Evolutionary conservation across 2,797 vertebrate species (phyloP).

Genomic region (Leptatherina wallacei): DNA sequence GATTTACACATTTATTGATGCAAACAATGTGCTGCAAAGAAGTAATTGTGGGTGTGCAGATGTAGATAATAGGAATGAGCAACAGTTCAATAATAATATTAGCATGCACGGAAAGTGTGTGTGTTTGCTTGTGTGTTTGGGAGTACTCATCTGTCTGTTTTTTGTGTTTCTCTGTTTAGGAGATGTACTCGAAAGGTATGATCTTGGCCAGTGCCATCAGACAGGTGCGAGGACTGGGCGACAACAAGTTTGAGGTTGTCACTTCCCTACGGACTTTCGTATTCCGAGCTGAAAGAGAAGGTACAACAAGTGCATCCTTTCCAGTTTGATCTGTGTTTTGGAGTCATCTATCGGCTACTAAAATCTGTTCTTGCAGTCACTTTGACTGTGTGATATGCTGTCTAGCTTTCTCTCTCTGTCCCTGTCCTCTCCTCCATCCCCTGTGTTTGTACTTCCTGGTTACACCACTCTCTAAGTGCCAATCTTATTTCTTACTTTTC

Average conservation of each 20-base stretch:
- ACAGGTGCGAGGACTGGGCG: constrained; percentile 86
- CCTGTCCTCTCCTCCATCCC: background rate
- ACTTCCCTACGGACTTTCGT: constrained; percentile 91
- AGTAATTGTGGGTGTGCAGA: constrained; percentile 36
- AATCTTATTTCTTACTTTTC: constrained; percentile 22
- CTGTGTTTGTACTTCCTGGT: constrained; percentile 12
- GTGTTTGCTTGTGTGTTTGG: constrained; percentile 12
- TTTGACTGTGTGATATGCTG: constrained; percentile 38
- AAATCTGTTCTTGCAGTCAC: constrained; percentile 26
- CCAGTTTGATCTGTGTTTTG: constrained; percentile 10
- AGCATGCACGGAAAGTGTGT: constrained; percentile 26
- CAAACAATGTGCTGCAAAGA: constrained; percentile 36
- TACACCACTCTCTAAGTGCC: constrained; percentile 31
- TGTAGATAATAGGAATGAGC: constrained; percentile 51
- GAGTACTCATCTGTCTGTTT: constrained; percentile 11
- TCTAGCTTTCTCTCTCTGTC: constrained; percentile 18
- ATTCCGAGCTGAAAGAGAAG: constrained; percentile 94
- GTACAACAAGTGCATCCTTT: constrained; percentile 74
- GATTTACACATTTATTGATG: constrained; percentile 55
- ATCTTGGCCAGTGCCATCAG: constrained; percentile 88
- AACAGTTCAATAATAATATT: constrained; percentile 35
- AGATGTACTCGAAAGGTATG: constrained; percentile 96
- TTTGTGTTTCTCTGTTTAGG: constrained; percentile 76
- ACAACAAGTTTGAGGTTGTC: constrained; percentile 95
- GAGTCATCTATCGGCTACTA: constrained; percentile 19